phyloP scores from a whole-genome alignment of 2,797 vertebrate genomes.

The Sebastes glaucus region DNA sequence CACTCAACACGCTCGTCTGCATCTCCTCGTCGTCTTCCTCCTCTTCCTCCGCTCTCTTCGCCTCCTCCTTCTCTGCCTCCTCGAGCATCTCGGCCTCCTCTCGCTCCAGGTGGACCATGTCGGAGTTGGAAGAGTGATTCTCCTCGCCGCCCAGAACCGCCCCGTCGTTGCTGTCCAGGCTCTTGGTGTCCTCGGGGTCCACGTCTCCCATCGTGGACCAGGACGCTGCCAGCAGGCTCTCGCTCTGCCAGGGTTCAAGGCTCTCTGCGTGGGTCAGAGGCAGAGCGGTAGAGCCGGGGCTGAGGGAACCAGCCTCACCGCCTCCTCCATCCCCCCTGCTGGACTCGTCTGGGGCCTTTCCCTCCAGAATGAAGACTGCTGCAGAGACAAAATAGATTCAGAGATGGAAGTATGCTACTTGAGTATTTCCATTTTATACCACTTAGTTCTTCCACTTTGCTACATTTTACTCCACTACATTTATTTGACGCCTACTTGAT shows the following conservation, averaged over 20 bases:
- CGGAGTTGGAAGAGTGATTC: conserved; percentile 92
- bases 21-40: conserved; percentile 83
- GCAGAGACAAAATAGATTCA: conserved; percentile 11
- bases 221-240: conserved; percentile 88
- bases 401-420: not conserved
- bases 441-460: not conserved
- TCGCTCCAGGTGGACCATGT: conserved; percentile 92
- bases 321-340: conserved; percentile 82
- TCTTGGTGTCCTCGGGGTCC: conserved; percentile 91
- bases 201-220: conserved; percentile 91
- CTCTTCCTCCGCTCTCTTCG: conserved; percentile 72
- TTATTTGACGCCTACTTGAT: not conserved
- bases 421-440: not conserved
- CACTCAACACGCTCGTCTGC: conserved; percentile 81
- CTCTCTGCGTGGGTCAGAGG: conserved; percentile 64
- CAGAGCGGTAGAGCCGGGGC: conserved; percentile 82
- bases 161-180: conserved; percentile 89
- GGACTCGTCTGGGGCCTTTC: conserved; percentile 81
- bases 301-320: conserved; percentile 75
- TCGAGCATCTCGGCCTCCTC: conserved; percentile 84
- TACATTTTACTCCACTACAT: not conserved
- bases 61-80: conserved; percentile 78
- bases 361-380: conserved; percentile 87
- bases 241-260: conserved; percentile 86
- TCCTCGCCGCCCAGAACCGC: conserved; percentile 80